These are phyloP conservation scores for Heterocephalus glaber DNA, from an alignment of 2,113 vertebrate species.

Conservation along the genomic window DNA sequence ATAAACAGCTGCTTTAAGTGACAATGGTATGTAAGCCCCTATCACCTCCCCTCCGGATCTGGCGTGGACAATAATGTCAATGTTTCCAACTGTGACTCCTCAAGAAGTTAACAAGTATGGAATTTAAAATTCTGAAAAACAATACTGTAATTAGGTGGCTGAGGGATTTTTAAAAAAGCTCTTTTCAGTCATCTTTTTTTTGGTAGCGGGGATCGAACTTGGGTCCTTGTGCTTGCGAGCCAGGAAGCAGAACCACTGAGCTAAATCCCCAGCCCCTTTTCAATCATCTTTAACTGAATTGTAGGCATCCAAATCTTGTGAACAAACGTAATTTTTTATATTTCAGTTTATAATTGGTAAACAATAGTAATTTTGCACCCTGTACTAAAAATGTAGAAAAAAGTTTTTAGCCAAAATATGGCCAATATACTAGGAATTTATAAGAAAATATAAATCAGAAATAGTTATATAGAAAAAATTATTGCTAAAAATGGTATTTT, in stretches of 20 bases:
- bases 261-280: too few relatives aligned
- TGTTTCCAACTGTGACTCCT: not conserved
- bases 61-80: not conserved
- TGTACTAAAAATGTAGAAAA: not conserved
- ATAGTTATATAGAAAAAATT: not conserved
- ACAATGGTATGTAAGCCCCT: not conserved
- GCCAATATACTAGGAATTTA: not conserved
- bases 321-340: not conserved
- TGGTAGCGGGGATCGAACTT: too few relatives aligned
- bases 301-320: not conserved
- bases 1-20: not conserved
- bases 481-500: not conserved
- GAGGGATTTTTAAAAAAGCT: not conserved
- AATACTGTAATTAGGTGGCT: not conserved
- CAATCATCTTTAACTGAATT: not conserved
- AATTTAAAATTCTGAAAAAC: constrained; percentile 39
- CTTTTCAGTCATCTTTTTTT: not conserved
- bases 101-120: not conserved
- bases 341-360: not conserved
- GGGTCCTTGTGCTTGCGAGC: too few relatives aligned
- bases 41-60: not conserved
- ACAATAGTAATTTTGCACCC: constrained; percentile 14
- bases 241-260: too few relatives aligned
- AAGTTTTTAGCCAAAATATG: constrained; percentile 7
- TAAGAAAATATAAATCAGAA: constrained; percentile 55